These are phyloP conservation scores for Rhynchomys soricoides DNA, from an alignment of 2,113 vertebrate genomes.

Conservation along the genomic window DNA sequence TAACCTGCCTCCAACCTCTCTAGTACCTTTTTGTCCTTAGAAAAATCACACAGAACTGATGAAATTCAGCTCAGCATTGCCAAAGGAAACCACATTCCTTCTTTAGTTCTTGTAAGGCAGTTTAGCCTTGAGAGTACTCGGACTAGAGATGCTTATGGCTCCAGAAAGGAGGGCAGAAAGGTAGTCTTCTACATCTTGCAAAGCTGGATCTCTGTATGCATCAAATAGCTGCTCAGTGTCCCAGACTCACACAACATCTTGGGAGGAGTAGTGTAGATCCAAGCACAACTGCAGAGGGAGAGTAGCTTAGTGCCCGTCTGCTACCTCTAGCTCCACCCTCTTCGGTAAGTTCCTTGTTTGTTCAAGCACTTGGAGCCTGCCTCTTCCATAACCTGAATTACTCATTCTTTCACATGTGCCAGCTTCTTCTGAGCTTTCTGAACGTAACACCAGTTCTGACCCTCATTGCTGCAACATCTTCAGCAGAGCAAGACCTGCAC, in stretches of 20 bases:
- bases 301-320: not conserved
- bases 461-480: fast-evolving
- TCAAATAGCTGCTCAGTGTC: fast-evolving
- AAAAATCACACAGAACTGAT: not conserved
- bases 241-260: too few species aligned
- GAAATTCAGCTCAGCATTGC: fast-evolving
- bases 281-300: not conserved
- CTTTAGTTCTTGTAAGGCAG: not conserved
- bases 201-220: fast-evolving
- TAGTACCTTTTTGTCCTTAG: not conserved
- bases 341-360: not conserved
- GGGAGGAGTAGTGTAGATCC: too few species aligned
- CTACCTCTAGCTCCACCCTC: not conserved
- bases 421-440: not conserved
- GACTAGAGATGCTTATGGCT: not conserved
- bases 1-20: not conserved
- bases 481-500: fast-evolving
- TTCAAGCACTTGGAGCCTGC: not conserved
- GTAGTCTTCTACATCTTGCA: fast-evolving
- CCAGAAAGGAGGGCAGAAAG: not conserved
- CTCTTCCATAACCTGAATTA: not conserved
- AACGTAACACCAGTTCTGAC: not conserved
- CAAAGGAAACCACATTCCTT: not conserved
- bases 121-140: fast-evolving
- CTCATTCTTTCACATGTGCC: not conserved